Base-by-base conservation (phyloP, 2,888 invertebrate genomes). In the Syritta pipiens region DNA sequence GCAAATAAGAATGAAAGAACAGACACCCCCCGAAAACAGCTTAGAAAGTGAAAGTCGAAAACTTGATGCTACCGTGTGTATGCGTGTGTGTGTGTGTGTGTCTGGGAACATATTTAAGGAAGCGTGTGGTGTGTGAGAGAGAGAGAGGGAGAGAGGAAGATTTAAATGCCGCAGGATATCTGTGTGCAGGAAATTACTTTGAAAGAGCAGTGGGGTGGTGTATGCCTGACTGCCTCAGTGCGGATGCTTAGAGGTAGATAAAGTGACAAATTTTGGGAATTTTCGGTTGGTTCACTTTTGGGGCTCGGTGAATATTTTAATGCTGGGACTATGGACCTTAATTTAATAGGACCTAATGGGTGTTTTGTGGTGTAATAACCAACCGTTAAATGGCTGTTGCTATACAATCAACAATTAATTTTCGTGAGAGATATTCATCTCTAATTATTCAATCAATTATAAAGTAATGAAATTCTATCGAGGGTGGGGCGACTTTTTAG, bases 91-190 rank as follows among this genome's bases (percentile, higher is more conserved):
- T 12, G 24, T 53, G 30, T 19, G 12, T 1, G 1, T 28, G 24
- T 14, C 12, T 37, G 12, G 20, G 62, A 60, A 55, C 53, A 62
- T 42, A 69, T 67, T 49, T 26, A 59, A 59, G 67, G 55, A 49
- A 49, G 35, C 20, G 37, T 44, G 60, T 26, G 49, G 20, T 7
- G 6, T 20, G 20, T 22, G 14, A 46, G 9, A n/a, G 28, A 7
- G 6, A 14, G 32, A n/a, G 28, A 28, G 62, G 20, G 53, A 49
- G 37, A 71, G n/a, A n/a, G n/a, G n/a, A 55, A 71, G 51, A 60
- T 76, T 76, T 71, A 63, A 71, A 76, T 51, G 62, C 71, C 76
- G 46, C 71, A 71, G 76, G 76, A 69, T 68, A 69, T 69, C 75
- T 62, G 48, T n/a, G n/a, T 30, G 53, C 46, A 48, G 75, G 60